Base-by-base conservation (phyloP, 2,888 invertebrate genomes). In the Teinopalpus imperialis region DNA sequence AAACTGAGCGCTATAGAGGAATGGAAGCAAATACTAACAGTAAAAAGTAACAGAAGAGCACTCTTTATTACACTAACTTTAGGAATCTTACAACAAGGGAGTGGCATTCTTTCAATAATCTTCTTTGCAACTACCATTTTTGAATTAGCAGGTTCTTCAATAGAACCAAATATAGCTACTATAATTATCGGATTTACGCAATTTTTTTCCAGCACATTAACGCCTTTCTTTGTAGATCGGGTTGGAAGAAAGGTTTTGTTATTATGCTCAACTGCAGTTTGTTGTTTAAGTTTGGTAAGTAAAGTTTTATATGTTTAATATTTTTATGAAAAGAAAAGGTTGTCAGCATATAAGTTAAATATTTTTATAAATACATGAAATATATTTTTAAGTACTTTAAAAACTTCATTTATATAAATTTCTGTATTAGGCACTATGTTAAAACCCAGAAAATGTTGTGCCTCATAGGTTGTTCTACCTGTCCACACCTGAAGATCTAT, bases 241-340 rank as follows among this genome's bases (percentile, higher is more conserved):
- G 47, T 54, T 54, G 77, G 77, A 18, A 63, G 78, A 16, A 69
- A 54, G 35, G 34, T 44, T 1, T 43, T 79, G 1, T 23, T 79
- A 7, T 35, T 74, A 6, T 7, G 56, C 0, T 76, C 79, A 0
- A 70, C 70, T 0, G 59, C 54, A 1, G 36, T 51, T 1, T 73
- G 72, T 35, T 55, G 52, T 41, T 29, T 74, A 0, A 70, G 69
- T 57, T 62, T 76, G 59, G 78, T 78, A 52, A 67, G 72, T n/a
- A n/a, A n/a, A n/a, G n/a, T n/a, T n/a, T n/a, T n/a, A n/a, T n/a
- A n/a, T n/a, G n/a, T 23, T 18, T 5, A 2, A 18, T 3, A 18
- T 3, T 10, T 24, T 1, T 14, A 2, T 18, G 18, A 18, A 5
- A 3, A 18, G 18, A 18, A 18, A 3, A 3, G 18, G 5, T 5